phyloP scores from a whole-genome alignment of 2,888 invertebrate genomes.

The Agrochola lota region DNA sequence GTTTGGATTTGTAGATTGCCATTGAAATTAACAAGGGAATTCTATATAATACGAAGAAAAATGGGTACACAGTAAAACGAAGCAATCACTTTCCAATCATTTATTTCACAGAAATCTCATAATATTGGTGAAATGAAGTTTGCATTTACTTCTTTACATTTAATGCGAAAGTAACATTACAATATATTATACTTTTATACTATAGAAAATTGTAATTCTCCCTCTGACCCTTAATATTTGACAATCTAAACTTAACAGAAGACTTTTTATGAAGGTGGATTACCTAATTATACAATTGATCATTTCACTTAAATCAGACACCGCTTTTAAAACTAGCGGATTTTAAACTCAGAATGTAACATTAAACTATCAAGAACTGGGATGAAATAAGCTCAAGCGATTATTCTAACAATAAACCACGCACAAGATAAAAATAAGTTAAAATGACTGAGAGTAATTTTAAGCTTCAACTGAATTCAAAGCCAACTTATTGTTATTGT shows the following conservation, averaged over 20 bases:
- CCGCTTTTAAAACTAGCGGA: constrained; percentile 8
- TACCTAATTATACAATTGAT: constrained; percentile 34
- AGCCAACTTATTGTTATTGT: constrained; percentile 1
- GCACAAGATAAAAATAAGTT: constrained; percentile 13
- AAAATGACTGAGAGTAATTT: background rate
- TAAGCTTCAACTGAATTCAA: constrained; percentile 12
- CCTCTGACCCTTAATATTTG: constrained; percentile 20
- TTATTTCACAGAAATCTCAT: constrained; percentile 64
- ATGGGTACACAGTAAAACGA: constrained; percentile 21
- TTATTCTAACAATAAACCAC: background rate
- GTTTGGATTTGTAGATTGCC: background rate
- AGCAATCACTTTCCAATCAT: constrained; percentile 51
- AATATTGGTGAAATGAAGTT: constrained; percentile 41
- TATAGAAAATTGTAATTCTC: constrained; percentile 55
- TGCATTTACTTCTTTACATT: background rate
- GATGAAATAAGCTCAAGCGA: constrained; percentile 18
- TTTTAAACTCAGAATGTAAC: constrained; percentile 23
- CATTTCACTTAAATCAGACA: constrained; percentile 1
- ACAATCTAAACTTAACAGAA: constrained; percentile 38
- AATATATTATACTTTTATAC: constrained; percentile 5
- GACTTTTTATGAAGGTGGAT: constrained; percentile 26
- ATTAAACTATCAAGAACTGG: constrained; percentile 13
- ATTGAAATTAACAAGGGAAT: background rate
- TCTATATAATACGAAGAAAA: background rate
- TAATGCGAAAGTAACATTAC: constrained; percentile 20